Evolutionary conservation across 2,797 vertebrate genomes (phyloP).

Genomic region (Alcedo atthis): DNA sequence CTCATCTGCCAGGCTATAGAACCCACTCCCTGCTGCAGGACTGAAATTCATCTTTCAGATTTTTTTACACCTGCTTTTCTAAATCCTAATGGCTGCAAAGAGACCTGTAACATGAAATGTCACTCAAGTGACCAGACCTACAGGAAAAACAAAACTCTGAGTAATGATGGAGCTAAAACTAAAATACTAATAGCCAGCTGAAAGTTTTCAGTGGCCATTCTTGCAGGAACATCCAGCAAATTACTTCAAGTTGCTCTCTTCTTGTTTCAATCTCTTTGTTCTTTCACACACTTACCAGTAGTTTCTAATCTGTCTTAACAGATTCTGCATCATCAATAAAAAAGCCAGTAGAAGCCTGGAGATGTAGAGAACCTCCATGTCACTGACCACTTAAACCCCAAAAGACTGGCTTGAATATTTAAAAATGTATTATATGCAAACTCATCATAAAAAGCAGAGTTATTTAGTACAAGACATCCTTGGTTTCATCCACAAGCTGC

Average conservation of each 20-base stretch:
- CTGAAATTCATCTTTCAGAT: neutral
- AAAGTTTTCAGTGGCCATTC: neutral
- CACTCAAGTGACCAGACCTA: neutral
- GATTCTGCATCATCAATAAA: neutral
- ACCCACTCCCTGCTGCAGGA: neutral
- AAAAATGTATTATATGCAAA: neutral
- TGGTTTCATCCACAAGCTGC: neutral
- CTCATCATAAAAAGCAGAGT: neutral
- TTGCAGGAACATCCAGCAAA: neutral
- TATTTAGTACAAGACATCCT: neutral
- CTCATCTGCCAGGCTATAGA: neutral
- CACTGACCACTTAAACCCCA: neutral
- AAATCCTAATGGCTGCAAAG: constrained; percentile 6
- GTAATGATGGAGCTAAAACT: neutral
- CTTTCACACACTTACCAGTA: neutral
- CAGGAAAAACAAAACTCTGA: neutral
- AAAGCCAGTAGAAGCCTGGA: neutral
- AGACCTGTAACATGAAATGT: neutral
- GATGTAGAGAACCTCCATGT: neutral
- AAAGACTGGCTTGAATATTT: neutral
- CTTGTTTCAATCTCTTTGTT: neutral
- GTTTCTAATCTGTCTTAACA: neutral
- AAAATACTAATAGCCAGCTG: neutral
- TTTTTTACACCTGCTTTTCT: neutral
- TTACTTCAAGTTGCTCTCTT: neutral